Conservation (phyloP, 2,113 vertebrate species). For the Colistium nudipinnis region DNA sequence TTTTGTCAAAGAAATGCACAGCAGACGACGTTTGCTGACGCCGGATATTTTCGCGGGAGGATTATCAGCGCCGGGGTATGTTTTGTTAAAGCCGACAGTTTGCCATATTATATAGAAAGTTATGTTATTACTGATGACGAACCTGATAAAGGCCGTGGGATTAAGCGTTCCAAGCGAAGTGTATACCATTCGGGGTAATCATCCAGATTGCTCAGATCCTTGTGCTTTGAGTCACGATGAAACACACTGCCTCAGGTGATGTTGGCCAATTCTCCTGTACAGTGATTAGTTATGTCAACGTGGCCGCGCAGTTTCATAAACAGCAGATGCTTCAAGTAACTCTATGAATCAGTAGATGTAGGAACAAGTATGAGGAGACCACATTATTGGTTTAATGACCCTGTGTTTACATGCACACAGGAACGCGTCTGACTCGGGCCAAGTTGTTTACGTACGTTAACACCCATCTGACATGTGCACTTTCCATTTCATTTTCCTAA, state of each 20-base stretch:
- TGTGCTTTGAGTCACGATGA: neutral
- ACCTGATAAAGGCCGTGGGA: neutral
- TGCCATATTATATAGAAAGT: neutral
- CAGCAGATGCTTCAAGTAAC: neutral
- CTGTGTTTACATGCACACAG: constrained; percentile 50
- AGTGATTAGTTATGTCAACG: neutral
- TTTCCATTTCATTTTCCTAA: neutral
- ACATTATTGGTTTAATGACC: constrained; percentile 26
- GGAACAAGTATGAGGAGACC: constrained; percentile 7
- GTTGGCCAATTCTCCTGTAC: neutral
- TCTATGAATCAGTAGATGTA: neutral
- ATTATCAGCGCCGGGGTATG: no score
- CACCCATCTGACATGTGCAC: neutral
- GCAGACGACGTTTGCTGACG: constrained; percentile 5
- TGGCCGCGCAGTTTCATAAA: neutral
- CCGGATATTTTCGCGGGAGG: constrained; percentile 3
- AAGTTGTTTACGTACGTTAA: constrained; percentile 20
- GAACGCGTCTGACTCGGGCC: constrained; percentile 19
- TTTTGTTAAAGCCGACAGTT: neutral
- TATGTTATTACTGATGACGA: neutral
- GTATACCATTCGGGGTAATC: neutral
- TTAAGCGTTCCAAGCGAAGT: neutral
- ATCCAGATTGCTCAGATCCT: neutral
- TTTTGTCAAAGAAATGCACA: constrained; percentile 10
- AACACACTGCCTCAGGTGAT: neutral